phyloP scores from a whole-genome alignment of 1,140 invertebrate genomes.

The Pogonomyrmex barbatus region DNA sequence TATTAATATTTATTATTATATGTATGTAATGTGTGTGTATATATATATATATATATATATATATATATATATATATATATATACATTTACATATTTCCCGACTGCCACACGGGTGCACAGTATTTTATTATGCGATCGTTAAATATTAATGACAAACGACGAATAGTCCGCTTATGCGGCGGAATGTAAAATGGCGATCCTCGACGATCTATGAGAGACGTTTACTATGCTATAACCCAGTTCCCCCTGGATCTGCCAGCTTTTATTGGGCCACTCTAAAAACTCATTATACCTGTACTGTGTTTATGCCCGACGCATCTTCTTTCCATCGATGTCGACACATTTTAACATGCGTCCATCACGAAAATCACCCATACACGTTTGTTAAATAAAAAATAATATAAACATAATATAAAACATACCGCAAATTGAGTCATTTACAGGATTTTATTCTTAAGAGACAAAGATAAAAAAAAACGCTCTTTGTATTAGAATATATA shows the following conservation, averaged over 20 bases:
- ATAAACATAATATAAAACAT: neutral
- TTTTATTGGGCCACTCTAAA: slow-evolving; percentile 35
- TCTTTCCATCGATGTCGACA: neutral
- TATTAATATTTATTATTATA: neutral
- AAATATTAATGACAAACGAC: slow-evolving; percentile 58
- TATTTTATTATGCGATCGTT: slow-evolving; percentile 45
- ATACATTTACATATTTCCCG: neutral
- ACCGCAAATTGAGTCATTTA: neutral
- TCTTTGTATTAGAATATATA: neutral
- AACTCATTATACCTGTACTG: slow-evolving; percentile 21
- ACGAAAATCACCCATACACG: neutral
- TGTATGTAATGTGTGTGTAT: too few relatives aligned
- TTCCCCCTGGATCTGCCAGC: neutral
- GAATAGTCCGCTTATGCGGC: slow-evolving; percentile 37
- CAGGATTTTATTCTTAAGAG: neutral
- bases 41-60: too few relatives aligned
- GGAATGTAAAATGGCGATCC: slow-evolving; percentile 45
- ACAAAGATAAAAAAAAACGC: neutral
- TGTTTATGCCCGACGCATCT: slow-evolving; percentile 18
- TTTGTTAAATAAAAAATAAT: neutral
- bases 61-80: neutral
- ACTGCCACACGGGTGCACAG: neutral
- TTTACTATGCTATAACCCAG: slow-evolving; percentile 45
- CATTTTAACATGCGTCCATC: neutral
- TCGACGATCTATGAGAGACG: slow-evolving; percentile 41